Percentiles rank a stretch among this genome's conserved stretches.
Conservation (phyloP, 2,797 vertebrate species). For the Helostoma temminkii region DNA sequence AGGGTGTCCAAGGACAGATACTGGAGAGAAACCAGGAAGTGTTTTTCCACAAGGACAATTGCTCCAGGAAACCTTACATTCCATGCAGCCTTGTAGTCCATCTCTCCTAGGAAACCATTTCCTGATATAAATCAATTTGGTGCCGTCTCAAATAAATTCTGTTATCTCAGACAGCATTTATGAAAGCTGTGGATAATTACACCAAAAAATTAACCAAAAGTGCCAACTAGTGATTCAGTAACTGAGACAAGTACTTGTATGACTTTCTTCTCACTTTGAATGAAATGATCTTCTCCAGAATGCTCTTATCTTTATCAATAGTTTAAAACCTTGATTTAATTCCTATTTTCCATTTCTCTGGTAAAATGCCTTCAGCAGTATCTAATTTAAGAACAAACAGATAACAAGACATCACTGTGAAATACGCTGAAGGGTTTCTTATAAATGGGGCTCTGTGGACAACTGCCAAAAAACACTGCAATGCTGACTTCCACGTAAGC, state of each 20-base stretch:
- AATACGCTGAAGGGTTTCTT: constrained; percentile 55
- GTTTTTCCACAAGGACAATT: constrained; percentile 82
- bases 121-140: constrained; percentile 67
- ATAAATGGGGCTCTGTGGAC: constrained; percentile 68
- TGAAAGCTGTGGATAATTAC: constrained; percentile 2
- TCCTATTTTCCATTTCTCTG: constrained; percentile 3
- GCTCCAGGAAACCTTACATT: constrained; percentile 82
- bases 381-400: constrained; percentile 17
- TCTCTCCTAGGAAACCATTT: constrained; percentile 75
- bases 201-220: background rate
- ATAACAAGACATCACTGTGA: constrained; percentile 36
- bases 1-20: constrained; percentile 75
- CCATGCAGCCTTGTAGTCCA: constrained; percentile 63
- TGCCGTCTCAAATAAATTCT: constrained; percentile 47
- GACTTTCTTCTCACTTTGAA: background rate
- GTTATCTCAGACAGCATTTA: constrained; percentile 26
- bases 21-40: constrained; percentile 82
- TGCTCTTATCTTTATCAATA: constrained; percentile 12
- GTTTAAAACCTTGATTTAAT: constrained; percentile 13
- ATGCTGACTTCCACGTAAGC: constrained; percentile 74
- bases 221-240: background rate
- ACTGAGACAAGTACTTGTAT: background rate
- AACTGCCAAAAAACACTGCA: constrained; percentile 76
- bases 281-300: background rate
- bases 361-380: constrained; percentile 12